Conservation (phyloP, 2,113 vertebrate species). For the Sebastes fasciatus region DNA sequence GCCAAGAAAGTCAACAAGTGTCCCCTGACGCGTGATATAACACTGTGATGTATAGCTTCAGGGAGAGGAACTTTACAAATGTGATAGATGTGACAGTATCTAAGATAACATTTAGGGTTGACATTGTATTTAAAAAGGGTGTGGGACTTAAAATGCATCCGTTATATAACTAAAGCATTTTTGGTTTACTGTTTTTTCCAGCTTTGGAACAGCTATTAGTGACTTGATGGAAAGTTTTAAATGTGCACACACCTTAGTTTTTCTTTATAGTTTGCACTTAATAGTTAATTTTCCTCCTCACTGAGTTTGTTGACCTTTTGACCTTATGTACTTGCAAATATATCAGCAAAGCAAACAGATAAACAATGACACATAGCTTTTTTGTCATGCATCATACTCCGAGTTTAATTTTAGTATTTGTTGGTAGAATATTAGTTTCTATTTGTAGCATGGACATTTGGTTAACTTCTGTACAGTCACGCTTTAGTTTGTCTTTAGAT, state of each 20-base stretch:
- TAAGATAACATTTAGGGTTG: slow-evolving; percentile 23
- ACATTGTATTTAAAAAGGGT: slow-evolving; percentile 16
- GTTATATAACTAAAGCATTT: neutral
- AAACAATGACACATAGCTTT: too few relatives aligned
- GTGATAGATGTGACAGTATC: slow-evolving; percentile 36
- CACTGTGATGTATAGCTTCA: slow-evolving; percentile 43
- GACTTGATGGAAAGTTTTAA: neutral
- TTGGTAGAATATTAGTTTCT: too few relatives aligned
- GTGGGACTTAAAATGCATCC: slow-evolving; percentile 1
- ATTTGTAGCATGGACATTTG: too few relatives aligned
- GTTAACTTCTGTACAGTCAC: too few relatives aligned
- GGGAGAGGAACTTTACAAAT: slow-evolving; percentile 53
- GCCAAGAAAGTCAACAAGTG: slow-evolving; percentile 55
- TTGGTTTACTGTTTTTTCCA: slow-evolving; percentile 11
- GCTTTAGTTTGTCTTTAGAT: neutral
- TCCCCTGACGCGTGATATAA: slow-evolving; percentile 45
- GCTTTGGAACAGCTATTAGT: slow-evolving; percentile 10
- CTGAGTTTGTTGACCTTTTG: neutral
- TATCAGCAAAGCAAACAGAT: too few relatives aligned
- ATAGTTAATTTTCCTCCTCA: neutral
- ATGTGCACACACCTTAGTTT: neutral
- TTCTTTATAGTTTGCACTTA: neutral
- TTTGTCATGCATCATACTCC: too few relatives aligned
- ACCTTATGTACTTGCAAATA: neutral
- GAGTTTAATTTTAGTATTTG: too few relatives aligned